These are phyloP conservation scores for Poecilia picta DNA, from an alignment of 2,797 vertebrate species.

Conservation along the genomic window DNA sequence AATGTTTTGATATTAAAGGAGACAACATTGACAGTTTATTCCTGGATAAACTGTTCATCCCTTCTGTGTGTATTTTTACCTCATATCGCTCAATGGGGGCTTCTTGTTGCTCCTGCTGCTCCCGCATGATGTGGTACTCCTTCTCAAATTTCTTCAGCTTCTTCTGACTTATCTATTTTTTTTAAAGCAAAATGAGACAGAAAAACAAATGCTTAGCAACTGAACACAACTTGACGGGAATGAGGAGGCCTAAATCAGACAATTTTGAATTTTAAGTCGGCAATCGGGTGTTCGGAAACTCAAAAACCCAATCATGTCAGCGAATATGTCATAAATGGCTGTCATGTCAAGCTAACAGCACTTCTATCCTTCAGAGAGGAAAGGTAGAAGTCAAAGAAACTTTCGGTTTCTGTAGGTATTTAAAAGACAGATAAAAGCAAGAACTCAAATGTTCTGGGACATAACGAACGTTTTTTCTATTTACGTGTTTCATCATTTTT, in stretches of 20 bases:
- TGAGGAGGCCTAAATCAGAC: neutral
- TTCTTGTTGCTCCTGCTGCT: conserved; percentile 98
- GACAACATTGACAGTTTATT: neutral
- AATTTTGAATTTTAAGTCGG: neutral
- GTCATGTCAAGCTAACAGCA: neutral
- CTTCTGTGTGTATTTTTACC: conserved; percentile 69
- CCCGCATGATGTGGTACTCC: conserved; percentile 94
- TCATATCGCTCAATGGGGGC: conserved; percentile 97
- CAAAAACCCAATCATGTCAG: neutral
- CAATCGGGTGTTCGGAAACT: too few relatives aligned
- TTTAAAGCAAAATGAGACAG: conserved; percentile 46
- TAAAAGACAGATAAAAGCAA: neutral
- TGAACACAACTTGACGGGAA: neutral
- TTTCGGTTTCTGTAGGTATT: neutral
- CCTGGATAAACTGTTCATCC: neutral
- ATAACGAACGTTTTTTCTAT: neutral
- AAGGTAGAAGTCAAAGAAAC: neutral
- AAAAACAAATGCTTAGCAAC: conserved; percentile 5
- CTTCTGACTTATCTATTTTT: conserved; percentile 93
- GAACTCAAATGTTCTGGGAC: neutral
- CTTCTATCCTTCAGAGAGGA: neutral
- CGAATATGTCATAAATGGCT: neutral
- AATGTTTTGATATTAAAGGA: neutral
- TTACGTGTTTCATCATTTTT: neutral
- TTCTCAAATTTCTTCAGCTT: conserved; percentile 99